phyloP scores from a whole-genome alignment of 2,113 vertebrate species.

The Ptyas mucosa region DNA sequence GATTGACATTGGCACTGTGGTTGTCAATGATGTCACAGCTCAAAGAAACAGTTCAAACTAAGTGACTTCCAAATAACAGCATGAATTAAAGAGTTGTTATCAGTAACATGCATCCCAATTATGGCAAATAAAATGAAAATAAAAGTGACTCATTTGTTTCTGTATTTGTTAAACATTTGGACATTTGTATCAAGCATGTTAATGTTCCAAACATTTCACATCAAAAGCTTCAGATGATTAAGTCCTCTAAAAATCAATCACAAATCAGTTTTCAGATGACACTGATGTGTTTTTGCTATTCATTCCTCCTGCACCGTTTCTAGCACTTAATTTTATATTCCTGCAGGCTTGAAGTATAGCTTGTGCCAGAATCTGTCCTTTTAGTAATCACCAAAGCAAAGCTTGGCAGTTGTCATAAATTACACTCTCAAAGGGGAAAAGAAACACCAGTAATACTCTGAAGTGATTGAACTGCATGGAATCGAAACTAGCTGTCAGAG shows the following conservation, averaged over 20 bases:
- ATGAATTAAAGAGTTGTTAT: neutral
- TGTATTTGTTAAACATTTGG: slow-evolving; percentile 58
- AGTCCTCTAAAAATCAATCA: slow-evolving; percentile 69
- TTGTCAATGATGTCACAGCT: neutral
- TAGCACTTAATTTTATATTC: slow-evolving; percentile 70
- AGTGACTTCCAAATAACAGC: slow-evolving; percentile 18
- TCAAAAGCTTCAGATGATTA: slow-evolving; percentile 64
- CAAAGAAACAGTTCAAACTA: neutral
- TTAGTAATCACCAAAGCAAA: slow-evolving; percentile 73
- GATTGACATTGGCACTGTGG: neutral
- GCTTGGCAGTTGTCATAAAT: slow-evolving; percentile 70
- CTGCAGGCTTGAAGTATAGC: slow-evolving; percentile 68
- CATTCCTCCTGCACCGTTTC: slow-evolving; percentile 66
- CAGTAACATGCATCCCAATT: neutral
- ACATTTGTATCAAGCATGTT: slow-evolving; percentile 51
- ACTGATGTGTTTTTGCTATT: slow-evolving; percentile 73
- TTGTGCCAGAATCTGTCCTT: slow-evolving; percentile 69
- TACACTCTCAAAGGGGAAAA: slow-evolving; percentile 71
- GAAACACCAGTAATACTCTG: slow-evolving; percentile 65
- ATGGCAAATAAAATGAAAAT: neutral
- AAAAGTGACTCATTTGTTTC: slow-evolving; percentile 26
- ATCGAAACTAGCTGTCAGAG: slow-evolving; percentile 59
- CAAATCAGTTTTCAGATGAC: slow-evolving; percentile 71
- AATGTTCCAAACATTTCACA: slow-evolving; percentile 64
- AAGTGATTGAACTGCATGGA: slow-evolving; percentile 69